Evolutionary conservation across 2,888 invertebrate genomes (phyloP), one percentile per base, ranked within the genome.

Genomic region (Caenorhabditis sinica): DNA sequence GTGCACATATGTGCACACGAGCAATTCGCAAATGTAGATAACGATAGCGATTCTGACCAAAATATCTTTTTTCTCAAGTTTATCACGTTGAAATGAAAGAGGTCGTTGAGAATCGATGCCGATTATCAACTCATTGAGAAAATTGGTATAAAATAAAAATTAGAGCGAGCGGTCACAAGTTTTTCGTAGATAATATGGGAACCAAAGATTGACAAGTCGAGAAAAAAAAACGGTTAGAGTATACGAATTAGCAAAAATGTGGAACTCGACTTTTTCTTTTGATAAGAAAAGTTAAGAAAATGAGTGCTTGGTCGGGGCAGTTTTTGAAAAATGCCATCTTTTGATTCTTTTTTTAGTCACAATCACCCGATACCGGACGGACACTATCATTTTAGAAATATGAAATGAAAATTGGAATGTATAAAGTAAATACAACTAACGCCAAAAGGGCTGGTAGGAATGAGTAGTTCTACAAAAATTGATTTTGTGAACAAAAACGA

Each of bases 281-380:
- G 60, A 60, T 51, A 51, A 66, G 45, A 51, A 28, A 15, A 28
- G 56, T 56, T 3, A 49, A 49, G 25, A 58, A 15, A 36, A 36
- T 40, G 66, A 51, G 66, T 68, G 33, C 56, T 56, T 53, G 65
- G 23, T 23, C 30, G 30, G 43, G 28, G 40, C 30, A 61, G 51
- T 61, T 71, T 69, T 56, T 65, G 53, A 79, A 61, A 77, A 79
- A 65, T 65, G 49, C 65, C 60, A 79, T 79, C 79, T 80, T 80
- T 80, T 80, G 72, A 72, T 80, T 80, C 25, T 20, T 33, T 20
- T 51, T 43, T n/a, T n/a, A n/a, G n/a, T n/a, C 75, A 66, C 33
- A 79, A 53, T 72, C 56, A 56, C 53, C 65, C 53, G 77, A 61
- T 56, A 63, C 71, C 49, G 69, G 56, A 30, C 71, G 71, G 51